phyloP scores from a whole-genome alignment of 1,140 invertebrate species.

The Neelides sp. region DNA sequence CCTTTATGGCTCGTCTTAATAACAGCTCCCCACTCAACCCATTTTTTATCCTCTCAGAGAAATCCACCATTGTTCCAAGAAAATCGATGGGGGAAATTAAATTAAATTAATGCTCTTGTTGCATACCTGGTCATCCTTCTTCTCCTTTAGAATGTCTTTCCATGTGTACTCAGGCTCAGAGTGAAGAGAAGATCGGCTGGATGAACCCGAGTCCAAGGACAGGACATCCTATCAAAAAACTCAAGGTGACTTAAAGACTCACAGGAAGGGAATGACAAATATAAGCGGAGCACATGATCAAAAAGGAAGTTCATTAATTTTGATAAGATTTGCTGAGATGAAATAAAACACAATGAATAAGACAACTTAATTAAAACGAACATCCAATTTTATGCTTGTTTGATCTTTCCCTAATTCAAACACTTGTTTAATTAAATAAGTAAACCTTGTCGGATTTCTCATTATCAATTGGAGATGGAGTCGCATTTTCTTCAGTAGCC shows the following conservation, averaged over 20 bases:
- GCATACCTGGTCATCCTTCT: constrained; percentile 21
- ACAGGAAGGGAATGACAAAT: not conserved
- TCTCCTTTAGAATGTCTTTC: constrained; percentile 21
- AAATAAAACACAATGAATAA: no score
- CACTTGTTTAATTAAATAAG: not conserved
- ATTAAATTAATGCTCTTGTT: not conserved
- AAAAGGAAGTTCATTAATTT: no score
- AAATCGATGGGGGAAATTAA: no score
- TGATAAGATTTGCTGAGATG: no score
- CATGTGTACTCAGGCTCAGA: constrained; percentile 19
- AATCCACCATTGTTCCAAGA: not conserved
- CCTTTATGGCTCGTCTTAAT: no score
- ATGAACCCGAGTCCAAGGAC: constrained; percentile 17
- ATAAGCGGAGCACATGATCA: no score
- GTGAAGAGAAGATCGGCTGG: constrained; percentile 20
- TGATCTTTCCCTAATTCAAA: not conserved
- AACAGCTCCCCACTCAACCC: no score
- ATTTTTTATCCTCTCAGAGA: not conserved
- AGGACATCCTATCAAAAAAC: constrained; percentile 4
- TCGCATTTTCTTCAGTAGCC: constrained; percentile 17
- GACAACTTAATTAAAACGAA: no score
- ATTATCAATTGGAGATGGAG: constrained; percentile 26
- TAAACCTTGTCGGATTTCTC: constrained; percentile 12
- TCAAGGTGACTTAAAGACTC: no score
- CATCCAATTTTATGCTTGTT: not conserved